Conservation (phyloP, 2,113 vertebrate species). For the Solea senegalensis region DNA sequence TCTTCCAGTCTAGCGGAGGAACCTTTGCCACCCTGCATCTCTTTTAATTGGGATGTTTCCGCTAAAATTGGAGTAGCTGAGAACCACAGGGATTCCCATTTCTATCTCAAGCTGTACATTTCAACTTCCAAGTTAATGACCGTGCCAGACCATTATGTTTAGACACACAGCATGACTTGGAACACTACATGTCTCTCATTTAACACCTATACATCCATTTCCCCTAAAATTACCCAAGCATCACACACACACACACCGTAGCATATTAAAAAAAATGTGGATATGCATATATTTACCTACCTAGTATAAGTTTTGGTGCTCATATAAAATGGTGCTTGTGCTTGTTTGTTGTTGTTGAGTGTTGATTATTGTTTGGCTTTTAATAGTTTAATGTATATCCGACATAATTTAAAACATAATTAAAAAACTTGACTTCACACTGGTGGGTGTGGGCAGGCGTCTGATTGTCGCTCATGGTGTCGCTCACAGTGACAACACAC, state of each 20-base stretch:
- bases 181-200: constrained; percentile 44
- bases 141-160: constrained; percentile 58
- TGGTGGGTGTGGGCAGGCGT: too few species aligned
- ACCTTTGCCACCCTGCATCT: constrained; percentile 61
- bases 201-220: constrained; percentile 50
- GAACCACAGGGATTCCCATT: constrained; percentile 62
- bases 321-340: constrained; percentile 7
- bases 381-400: constrained; percentile 2
- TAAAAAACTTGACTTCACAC: too few species aligned
- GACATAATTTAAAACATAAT: too few species aligned
- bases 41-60: constrained; percentile 73
- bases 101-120: constrained; percentile 57
- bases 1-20: constrained; percentile 45
- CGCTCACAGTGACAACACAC: too few species aligned
- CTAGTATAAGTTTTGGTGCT: constrained; percentile 10
- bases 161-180: constrained; percentile 46
- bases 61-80: constrained; percentile 66
- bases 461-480: too few species aligned
- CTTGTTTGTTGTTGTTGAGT: constrained; percentile 12
- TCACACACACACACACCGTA: constrained; percentile 2
- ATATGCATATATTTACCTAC: constrained; percentile 12
- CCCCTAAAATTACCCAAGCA: constrained; percentile 47
- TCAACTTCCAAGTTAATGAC: constrained; percentile 62
- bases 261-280: constrained; percentile 36
- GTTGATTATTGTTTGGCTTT: constrained; percentile 7